These are phyloP conservation scores for Hypselothyrea guttata DNA, from an alignment of 2,888 invertebrate genomes.

Conservation along the genomic window DNA sequence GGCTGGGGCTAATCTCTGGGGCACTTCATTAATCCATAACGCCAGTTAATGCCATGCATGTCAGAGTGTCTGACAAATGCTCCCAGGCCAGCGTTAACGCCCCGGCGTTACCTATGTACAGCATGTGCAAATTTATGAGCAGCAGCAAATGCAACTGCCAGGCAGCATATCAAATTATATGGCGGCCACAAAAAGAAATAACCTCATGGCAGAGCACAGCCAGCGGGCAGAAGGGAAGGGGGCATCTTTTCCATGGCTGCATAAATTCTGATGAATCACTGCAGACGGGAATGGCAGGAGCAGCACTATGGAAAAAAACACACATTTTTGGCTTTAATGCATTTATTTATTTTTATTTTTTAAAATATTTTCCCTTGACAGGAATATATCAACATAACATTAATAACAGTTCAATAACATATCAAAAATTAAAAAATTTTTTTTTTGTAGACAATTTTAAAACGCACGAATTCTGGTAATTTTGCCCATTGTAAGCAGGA, in stretches of 20 bases:
- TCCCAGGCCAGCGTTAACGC: too few species aligned
- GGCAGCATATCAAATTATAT: conserved; percentile 74
- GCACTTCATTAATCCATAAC: conserved; percentile 75
- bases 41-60: conserved; percentile 74
- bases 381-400: too few species aligned
- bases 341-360: too few species aligned
- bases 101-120: conserved; percentile 21
- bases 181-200: conserved; percentile 68
- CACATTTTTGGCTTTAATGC: too few species aligned
- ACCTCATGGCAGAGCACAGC: conserved; percentile 35
- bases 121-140: conserved; percentile 68
- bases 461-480: too few species aligned
- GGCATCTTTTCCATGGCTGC: conserved; percentile 42
- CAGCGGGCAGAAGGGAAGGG: conserved; percentile 12
- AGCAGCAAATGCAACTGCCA: conserved; percentile 70
- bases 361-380: too few species aligned
- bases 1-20: conserved; percentile 66
- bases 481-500: too few species aligned
- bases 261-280: conserved; percentile 75
- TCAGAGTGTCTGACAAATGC: conserved; percentile 72
- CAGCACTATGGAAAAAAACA: too few species aligned
- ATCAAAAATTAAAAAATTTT: too few species aligned
- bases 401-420: too few species aligned
- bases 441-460: too few species aligned
- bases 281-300: conserved; percentile 38